Percentiles rank a stretch among this genome's conserved stretches.
phyloP scores from a whole-genome alignment of 2,797 vertebrate genomes.

The Sebastes dallii region DNA sequence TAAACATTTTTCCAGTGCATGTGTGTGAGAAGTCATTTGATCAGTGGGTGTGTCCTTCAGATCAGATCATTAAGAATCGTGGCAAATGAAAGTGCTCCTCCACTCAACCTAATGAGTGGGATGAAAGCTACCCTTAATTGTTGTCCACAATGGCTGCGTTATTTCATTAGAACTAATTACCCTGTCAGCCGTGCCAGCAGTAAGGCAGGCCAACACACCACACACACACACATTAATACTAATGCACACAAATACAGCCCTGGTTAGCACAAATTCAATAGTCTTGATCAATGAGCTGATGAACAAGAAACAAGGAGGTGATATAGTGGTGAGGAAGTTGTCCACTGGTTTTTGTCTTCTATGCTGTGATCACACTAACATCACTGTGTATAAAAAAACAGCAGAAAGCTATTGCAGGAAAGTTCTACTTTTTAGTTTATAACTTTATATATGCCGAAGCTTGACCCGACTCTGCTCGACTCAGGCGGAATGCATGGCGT shows the following conservation, averaged over 20 bases:
- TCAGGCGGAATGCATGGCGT: no score
- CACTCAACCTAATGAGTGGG: slow-evolving; percentile 69
- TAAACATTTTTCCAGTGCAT: not conserved
- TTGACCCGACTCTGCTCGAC: no score
- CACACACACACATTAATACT: not conserved
- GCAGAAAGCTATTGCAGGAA: not conserved
- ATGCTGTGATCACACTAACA: not conserved
- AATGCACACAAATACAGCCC: not conserved
- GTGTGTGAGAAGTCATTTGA: slow-evolving; percentile 15
- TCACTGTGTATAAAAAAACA: not conserved
- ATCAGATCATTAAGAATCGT: slow-evolving; percentile 69
- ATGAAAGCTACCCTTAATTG: slow-evolving; percentile 78
- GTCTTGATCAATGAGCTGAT: slow-evolving; percentile 65
- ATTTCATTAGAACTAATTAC: slow-evolving; percentile 83
- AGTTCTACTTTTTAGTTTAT: not conserved
- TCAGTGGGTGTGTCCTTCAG: slow-evolving; percentile 51
- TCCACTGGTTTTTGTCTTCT: not conserved
- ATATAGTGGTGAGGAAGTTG: not conserved
- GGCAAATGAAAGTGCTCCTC: slow-evolving; percentile 62
- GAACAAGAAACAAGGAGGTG: slow-evolving; percentile 14
- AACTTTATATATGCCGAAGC: no score
- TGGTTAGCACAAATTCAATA: slow-evolving; percentile 57
- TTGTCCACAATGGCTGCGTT: slow-evolving; percentile 75
- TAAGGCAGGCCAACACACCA: not conserved
- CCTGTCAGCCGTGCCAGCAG: slow-evolving; percentile 66